A percentile compares a stretch with the other conserved stretches of the same genome.
These are phyloP conservation scores for Hyla sarda DNA, from an alignment of 2,113 vertebrate species.

Conservation along the genomic window DNA sequence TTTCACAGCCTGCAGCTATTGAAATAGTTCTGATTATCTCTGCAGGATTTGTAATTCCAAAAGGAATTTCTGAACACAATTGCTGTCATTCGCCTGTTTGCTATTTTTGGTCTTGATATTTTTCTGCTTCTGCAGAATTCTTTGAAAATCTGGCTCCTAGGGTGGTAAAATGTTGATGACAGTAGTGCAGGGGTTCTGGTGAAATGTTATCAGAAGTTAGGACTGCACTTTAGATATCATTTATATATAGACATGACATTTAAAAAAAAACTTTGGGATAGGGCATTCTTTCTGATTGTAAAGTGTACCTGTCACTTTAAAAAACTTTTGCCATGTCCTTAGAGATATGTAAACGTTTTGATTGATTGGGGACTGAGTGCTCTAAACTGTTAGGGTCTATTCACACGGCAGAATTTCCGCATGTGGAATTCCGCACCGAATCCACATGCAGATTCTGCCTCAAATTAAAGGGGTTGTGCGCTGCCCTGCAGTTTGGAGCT, in stretches of 20 bases:
- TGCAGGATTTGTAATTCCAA: conserved; percentile 36
- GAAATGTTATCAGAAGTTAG: background rate
- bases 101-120: conserved; percentile 18
- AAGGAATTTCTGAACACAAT: conserved; percentile 38
- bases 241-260: too few species aligned
- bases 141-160: background rate
- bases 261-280: background rate
- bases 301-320: too few species aligned
- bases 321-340: too few species aligned
- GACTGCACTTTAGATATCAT: background rate
- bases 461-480: too few species aligned
- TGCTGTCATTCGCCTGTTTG: conserved; percentile 18
- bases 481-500: too few species aligned
- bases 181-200: background rate
- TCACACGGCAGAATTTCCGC: too few species aligned
- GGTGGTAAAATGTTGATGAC: background rate
- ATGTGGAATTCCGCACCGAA: too few species aligned
- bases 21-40: conserved; percentile 47
- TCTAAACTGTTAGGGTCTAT: too few species aligned
- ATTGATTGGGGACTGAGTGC: too few species aligned
- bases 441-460: too few species aligned
- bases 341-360: too few species aligned
- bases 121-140: background rate
- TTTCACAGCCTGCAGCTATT: conserved; percentile 41
- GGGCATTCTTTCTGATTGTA: background rate